These are phyloP conservation scores for Tridacna gigas DNA, from an alignment of 2,888 invertebrate species.

Conservation along the genomic window DNA sequence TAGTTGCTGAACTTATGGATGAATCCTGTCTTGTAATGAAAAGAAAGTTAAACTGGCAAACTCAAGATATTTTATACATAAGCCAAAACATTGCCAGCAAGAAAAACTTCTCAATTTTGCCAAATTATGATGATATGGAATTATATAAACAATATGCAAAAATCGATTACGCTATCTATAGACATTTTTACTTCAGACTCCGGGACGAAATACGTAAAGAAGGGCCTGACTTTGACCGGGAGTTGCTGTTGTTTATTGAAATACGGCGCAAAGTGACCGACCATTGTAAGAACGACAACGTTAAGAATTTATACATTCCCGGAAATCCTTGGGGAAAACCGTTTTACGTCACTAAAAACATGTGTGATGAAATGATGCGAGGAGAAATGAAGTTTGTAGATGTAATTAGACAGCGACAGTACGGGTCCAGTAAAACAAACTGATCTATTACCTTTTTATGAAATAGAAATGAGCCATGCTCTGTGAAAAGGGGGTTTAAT, in stretches of 20 bases:
- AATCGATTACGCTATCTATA: constrained; percentile 52
- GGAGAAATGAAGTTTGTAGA: constrained; percentile 57
- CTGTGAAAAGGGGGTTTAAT: too few relatives aligned
- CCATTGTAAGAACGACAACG: constrained; percentile 44
- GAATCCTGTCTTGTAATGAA: constrained; percentile 71
- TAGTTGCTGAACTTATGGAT: constrained; percentile 70
- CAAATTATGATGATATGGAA: constrained; percentile 47
- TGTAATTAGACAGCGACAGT: constrained; percentile 51
- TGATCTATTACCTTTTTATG: too few relatives aligned
- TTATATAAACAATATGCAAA: constrained; percentile 51
- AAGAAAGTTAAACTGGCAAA: constrained; percentile 64
- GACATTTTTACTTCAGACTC: constrained; percentile 50
- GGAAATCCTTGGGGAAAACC: constrained; percentile 48
- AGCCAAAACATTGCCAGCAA: constrained; percentile 48
- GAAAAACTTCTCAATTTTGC: constrained; percentile 48
- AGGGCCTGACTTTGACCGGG: constrained; percentile 57
- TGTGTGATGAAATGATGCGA: constrained; percentile 50
- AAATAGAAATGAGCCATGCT: too few relatives aligned
- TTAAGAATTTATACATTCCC: constrained; percentile 7
- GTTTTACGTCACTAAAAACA: constrained; percentile 39
- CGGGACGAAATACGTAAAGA: constrained; percentile 52
- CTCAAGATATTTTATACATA: constrained; percentile 69
- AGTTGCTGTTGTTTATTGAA: constrained; percentile 55
- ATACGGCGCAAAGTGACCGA: constrained; percentile 51
- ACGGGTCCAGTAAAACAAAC: constrained; percentile 15